phyloP scores from a whole-genome alignment of 1,140 invertebrate species.

The Pissodes strobi region DNA sequence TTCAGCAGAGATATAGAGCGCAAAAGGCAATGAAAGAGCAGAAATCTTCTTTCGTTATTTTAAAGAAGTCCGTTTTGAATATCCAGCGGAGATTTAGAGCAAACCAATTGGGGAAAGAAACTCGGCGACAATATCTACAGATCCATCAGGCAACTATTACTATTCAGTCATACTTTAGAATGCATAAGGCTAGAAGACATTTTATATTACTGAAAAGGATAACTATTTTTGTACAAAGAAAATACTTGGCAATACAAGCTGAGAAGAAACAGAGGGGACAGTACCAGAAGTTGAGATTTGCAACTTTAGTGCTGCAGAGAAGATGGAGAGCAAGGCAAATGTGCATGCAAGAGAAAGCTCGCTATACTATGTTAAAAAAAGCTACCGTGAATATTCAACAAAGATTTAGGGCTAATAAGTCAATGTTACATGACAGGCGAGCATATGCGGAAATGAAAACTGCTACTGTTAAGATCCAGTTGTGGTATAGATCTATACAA shows the following conservation, averaged over 20 bases:
- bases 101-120: constrained; percentile 20
- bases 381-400: constrained; percentile 37
- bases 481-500: constrained; percentile 54
- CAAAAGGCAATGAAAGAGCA: constrained; percentile 40
- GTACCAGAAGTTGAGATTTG: constrained; percentile 9
- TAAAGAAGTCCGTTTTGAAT: constrained; percentile 49
- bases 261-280: not conserved
- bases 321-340: constrained; percentile 44
- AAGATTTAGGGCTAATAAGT: constrained; percentile 50
- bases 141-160: constrained; percentile 4
- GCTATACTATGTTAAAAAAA: constrained; percentile 31
- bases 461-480: constrained; percentile 48
- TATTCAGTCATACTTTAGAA: constrained; percentile 35
- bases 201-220: constrained; percentile 23
- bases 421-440: constrained; percentile 44
- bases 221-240: not conserved
- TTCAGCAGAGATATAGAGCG: constrained; percentile 49
- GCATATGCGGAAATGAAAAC: constrained; percentile 49
- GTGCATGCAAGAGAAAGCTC: constrained; percentile 14
- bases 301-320: constrained; percentile 43
- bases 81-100: constrained; percentile 49
- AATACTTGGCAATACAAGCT: not conserved
- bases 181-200: constrained; percentile 21
- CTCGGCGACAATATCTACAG: not conserved
- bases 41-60: constrained; percentile 39